Evolutionary conservation across 2,113 vertebrate genomes (phyloP), one percentile per base, ranked within the genome.

Genomic region (Cyprinus carpio): DNA sequence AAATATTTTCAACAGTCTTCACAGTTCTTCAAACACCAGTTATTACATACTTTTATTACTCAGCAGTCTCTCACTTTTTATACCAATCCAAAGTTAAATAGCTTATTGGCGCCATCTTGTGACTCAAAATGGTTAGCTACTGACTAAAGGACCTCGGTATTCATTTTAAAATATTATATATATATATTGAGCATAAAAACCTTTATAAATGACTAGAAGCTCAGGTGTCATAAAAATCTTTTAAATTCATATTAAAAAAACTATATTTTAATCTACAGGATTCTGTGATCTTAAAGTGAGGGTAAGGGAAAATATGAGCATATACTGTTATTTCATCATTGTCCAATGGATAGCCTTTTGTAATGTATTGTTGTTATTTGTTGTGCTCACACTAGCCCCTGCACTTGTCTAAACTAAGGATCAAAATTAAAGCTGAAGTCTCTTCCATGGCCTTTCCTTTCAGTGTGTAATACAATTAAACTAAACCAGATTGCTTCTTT

Each of bases 381-480:
- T 40, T 79, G 31, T 40, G 77, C 29, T 23, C 54, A 23, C 29
- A n/a, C 56, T 40, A 16, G n/a, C 72, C 72, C 23, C 13, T n/a
- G 40, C 34, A 72, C 34, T 58, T 20, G 75, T 58, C 31, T 64
- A 6, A 80, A 43, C 23, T 2, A 49, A 46, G 58, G 37, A 20
- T 46, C 23, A 81, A 20, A 65, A 78, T 56, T 54, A 78, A 81
- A n/a, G 29, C 58, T 82, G 62, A 72, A 37, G 49, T 81, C n/a
- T 46, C 27, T 25, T 56, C 54, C 76, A 20, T 56, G 78, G 60
- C 60, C 54, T 71, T 58, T 64, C 40, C 81, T 20, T 9, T 31
- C 60, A 67, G n/a, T 4, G 77, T 58, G 74, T 71, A 84, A 89
- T 87, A 67, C 76, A 87, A 86, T 87, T 86, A 89, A 82, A 77